A percentile compares a stretch with the other conserved stretches of the same genome.
phyloP scores from a whole-genome alignment of 2,113 vertebrate genomes.

The Pituophis catenifer region DNA sequence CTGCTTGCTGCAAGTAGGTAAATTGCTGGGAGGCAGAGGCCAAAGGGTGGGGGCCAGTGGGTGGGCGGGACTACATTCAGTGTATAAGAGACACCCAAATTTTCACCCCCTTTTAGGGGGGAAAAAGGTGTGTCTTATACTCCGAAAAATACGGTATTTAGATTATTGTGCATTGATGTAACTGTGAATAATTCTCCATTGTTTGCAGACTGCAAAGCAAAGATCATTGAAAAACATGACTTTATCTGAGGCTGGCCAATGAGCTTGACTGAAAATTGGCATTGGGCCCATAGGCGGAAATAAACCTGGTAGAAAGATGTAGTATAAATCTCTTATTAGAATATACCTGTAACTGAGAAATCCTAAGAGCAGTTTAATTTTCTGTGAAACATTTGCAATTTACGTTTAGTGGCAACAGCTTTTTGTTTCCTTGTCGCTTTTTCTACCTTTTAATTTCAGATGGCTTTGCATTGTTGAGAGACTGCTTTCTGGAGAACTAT shows the following conservation, averaged over 20 bases:
- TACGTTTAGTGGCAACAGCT: not conserved
- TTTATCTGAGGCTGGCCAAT: conserved; percentile 38
- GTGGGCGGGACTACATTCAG: too few species aligned
- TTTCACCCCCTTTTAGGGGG: too few species aligned
- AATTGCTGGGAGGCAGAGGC: too few species aligned
- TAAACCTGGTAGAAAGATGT: not conserved
- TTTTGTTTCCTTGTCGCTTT: not conserved
- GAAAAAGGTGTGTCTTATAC: too few species aligned
- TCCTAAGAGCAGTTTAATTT: not conserved
- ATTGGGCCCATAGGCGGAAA: conserved; percentile 31
- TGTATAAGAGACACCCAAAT: too few species aligned
- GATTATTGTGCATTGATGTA: not conserved
- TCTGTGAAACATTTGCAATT: not conserved
- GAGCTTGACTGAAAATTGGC: conserved; percentile 1
- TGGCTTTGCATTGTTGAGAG: conserved; percentile 54
- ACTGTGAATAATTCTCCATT: not conserved
- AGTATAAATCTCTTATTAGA: not conserved
- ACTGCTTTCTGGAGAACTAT: conserved; percentile 21
- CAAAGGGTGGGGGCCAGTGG: too few species aligned
- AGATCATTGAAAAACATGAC: not conserved
- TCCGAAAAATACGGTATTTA: not conserved
- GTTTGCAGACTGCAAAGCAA: conserved; percentile 13
- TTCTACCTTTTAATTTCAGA: conserved; percentile 2
- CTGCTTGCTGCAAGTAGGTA: too few species aligned
- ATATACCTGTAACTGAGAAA: not conserved